Evolutionary conservation across 1,140 invertebrate genomes (phyloP), one percentile per base, ranked within the genome.

Genomic region (Elymnias hypermnestra): DNA sequence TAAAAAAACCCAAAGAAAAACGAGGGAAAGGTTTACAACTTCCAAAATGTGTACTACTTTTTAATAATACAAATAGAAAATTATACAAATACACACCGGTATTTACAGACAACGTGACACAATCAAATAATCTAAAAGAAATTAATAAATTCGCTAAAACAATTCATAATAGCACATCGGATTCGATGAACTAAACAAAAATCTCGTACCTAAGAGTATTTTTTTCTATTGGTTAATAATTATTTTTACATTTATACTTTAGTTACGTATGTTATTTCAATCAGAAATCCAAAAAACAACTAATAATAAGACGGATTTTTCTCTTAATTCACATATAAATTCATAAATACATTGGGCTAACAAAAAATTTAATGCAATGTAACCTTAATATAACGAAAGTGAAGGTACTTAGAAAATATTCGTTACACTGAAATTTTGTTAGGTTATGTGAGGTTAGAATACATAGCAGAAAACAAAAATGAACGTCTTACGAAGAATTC

Each of bases 71-170:
- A 78, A 68, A 65, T 65, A 69, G 53, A 69, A 57, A 72, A 58
- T 52, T 45, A 70, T 67, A 68, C 71, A 73, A 74, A 72, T 75
- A 81, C 63, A 66, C 55, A 68, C 56, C 57, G 54, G 63, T 84
- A 84, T 84, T 82, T 84, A 84, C 77, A 83, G 51, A 76, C 49
- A 61, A 68, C 58, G 56, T 53, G 56, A 79, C 67, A 70, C 59
- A 65, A 66, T 67, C 48, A 60, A 69, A 53, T 63, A 67, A 31
- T 62, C 60, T 61, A 71, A 63, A 63, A 69, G 65, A 62, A 77
- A 75, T 78, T 72, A 69, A 81, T 79, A 82, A 84, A 82, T 84
- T 82, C 74, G 81, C 72, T 82, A 82, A n/a, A 77, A 75, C 57
- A 74, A 78, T 57, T 64, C 56, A 66, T 72, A 75, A 78, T 75